Evolutionary conservation across 1,140 invertebrate genomes (phyloP), one percentile per base, ranked within the genome.

Genomic region (Hylaeus anthracinus): DNA sequence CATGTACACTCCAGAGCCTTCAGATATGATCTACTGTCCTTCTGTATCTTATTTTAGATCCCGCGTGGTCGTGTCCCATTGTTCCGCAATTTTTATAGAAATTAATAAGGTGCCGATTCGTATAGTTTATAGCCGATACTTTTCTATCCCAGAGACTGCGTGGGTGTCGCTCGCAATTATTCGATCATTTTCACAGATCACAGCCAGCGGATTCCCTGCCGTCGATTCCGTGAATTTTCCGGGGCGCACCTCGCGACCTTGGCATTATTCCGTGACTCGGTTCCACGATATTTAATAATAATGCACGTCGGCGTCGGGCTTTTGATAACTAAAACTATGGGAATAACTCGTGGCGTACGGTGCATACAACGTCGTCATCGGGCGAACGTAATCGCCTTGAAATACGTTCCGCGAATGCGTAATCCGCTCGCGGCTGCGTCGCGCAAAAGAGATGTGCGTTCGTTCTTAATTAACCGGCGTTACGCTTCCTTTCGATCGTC

Each of bases 351-450:
- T 8, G 10, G 10, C 51, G 37, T 45, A 75, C 72, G 26, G 61
- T 51, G 72, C 61, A 61, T 39, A 41, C 14, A 81, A 67, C 71
- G 63, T 86, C 79, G 84, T 85, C 84, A 86, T 82, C 84, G 58
- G 6, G 51, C 72, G 26, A 83, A 79, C 84, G 75, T 86, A 86
- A 86, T 82, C 72, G 53, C 72, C 66, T 86, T 73, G 83, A 70
- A 72, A 75, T 75, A 75, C 67, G 75, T 45, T 69, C 43, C 39
- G 77, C 51, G 83, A 70, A 85, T 82, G 70, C 70, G 55, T 78
- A 85, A 86, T 85, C 64, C 55, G 43, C 56, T 73, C 43, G 63
- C 71, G 56, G 55, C 43, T 51, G 55, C 39, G 12, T 72, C 77
- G 72, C 66, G 41, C 82, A 64, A 69, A 15, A 70, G 70, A 51